These are phyloP conservation scores for Aspidiotus destructor DNA, from an alignment of 2,888 invertebrate genomes.

Conservation along the genomic window DNA sequence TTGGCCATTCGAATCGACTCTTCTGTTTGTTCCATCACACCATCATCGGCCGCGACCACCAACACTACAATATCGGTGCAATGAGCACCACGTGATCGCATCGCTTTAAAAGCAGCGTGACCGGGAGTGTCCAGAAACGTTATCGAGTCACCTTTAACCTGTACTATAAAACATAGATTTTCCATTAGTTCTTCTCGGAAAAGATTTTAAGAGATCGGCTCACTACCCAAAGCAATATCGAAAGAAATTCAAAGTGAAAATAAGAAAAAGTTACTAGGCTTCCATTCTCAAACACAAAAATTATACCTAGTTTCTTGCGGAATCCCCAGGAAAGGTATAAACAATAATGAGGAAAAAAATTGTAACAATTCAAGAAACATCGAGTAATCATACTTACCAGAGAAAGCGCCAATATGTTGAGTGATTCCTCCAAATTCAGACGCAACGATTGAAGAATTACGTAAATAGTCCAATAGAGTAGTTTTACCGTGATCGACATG, in stretches of 20 bases:
- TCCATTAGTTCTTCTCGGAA: slow-evolving; percentile 9
- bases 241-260: too few species aligned
- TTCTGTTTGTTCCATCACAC: slow-evolving; percentile 94
- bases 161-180: slow-evolving; percentile 46
- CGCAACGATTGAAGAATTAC: slow-evolving; percentile 76
- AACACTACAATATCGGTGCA: slow-evolving; percentile 89
- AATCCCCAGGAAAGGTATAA: too few species aligned
- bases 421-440: slow-evolving; percentile 97
- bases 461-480: slow-evolving; percentile 78
- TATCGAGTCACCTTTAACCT: slow-evolving; percentile 61
- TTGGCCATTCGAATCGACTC: slow-evolving; percentile 83
- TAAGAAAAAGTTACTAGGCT: too few species aligned
- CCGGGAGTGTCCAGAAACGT: slow-evolving; percentile 99
- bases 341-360: too few species aligned
- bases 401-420: slow-evolving; percentile 97
- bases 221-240: background rate
- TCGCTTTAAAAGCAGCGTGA: slow-evolving; percentile 91
- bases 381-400: slow-evolving; percentile 46
- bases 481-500: slow-evolving; percentile 99
- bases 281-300: too few species aligned
- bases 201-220: background rate
- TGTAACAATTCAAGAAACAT: too few species aligned
- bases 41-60: slow-evolving; percentile 97
- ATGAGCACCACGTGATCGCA: slow-evolving; percentile 87
- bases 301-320: too few species aligned